Evolutionary conservation across 2,797 vertebrate genomes (phyloP), one percentile per base, ranked within the genome.

Genomic region (Myotis daubentonii): DNA sequence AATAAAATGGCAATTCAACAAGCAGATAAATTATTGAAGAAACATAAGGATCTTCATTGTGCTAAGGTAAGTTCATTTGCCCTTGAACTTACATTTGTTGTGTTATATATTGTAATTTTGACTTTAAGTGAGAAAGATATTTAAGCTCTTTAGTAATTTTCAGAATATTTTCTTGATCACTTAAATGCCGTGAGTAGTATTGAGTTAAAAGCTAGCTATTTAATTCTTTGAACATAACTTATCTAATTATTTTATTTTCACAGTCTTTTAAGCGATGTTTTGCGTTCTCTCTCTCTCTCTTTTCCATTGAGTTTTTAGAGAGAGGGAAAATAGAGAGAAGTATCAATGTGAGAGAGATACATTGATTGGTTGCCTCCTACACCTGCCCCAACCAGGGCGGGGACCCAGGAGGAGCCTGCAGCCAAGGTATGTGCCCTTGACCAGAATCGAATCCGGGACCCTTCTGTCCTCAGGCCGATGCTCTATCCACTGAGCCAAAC

Each of bases 1-100:
- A 99, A 99, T 98, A 99, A 99, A 98, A 99, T 99, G 99, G 99
- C 99, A 53, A 99, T 99, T 98, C 99, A 99, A 98, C 99, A 99
- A 97, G 99, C 99, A 1, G 99, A 99, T 95, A 99, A 99, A 94
- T 98, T 99, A 98, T 99, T 99, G 96, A 99, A 99, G 98, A 99
- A 99, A 97, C 99, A 99, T 96, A 99, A 99, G 96, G 99, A 99
- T 98, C 99, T 99, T 97, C 99, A 99, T 98, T 99, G 99, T 97
- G 99, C 99, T 76, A 99, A 99, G 99, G 99, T 99, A 95, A 98
- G 97, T 94, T 72, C 16, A 68, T 19, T 47, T 84, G 87, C 0
- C 0, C 15, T 23, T 62, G 3, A 6, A 28, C 3, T 72, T 89
- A 74, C 0, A 0, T 86, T 81, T 33, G 62, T 16, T 9, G 47